These are phyloP conservation scores for Mionectes olivaceus DNA, from an alignment of 2,797 vertebrate genomes.

Conservation along the genomic window DNA sequence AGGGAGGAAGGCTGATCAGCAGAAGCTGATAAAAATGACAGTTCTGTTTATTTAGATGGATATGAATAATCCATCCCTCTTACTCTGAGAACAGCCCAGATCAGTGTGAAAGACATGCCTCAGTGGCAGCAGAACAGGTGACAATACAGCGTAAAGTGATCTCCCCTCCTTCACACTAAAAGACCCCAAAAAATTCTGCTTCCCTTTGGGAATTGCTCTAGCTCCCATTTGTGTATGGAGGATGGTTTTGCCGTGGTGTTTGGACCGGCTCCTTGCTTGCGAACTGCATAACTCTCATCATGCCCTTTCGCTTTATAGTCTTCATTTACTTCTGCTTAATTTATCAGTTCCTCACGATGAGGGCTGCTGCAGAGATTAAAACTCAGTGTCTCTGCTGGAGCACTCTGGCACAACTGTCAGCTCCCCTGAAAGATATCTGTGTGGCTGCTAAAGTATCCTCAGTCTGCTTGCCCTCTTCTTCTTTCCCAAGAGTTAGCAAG, in stretches of 20 bases:
- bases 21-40: neutral
- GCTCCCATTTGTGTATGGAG: accelerated
- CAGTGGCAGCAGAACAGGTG: neutral
- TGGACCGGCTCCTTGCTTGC: neutral
- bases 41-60: neutral
- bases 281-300: neutral
- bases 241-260: neutral
- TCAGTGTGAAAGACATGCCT: neutral
- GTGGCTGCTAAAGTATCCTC: neutral
- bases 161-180: neutral
- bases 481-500: neutral
- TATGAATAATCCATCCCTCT: neutral
- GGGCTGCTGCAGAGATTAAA: neutral
- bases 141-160: neutral
- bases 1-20: neutral
- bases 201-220: neutral
- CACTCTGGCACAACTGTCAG: neutral
- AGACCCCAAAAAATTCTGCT: neutral
- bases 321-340: neutral
- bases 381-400: neutral
- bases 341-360: neutral
- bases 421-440: neutral
- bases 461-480: neutral
- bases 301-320: neutral
- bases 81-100: neutral